phyloP scores from a whole-genome alignment of 2,797 vertebrate species.

The Acipenser ruthenus region DNA sequence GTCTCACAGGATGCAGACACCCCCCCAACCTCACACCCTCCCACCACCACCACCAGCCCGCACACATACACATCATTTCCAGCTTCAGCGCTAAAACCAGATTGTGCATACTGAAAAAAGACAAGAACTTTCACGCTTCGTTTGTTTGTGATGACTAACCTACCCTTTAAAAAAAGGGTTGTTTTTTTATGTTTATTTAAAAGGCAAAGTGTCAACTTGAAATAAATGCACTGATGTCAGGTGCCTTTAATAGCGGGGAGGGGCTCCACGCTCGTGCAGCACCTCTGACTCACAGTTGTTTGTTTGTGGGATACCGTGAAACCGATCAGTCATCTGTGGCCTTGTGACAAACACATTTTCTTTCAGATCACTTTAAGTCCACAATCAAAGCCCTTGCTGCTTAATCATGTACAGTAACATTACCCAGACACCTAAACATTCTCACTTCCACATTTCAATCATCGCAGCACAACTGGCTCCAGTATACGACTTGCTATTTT shows the following conservation, averaged over 20 bases:
- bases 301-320: too few relatives aligned
- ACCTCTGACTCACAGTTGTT: too few relatives aligned
- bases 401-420: background rate
- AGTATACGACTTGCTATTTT: too few relatives aligned
- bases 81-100: slow-evolving; percentile 50
- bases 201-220: background rate
- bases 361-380: background rate
- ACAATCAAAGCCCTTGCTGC: background rate
- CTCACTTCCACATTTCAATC: too few relatives aligned
- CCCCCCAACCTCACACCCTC: slow-evolving; percentile 28
- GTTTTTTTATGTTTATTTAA: background rate
- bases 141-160: slow-evolving; percentile 40
- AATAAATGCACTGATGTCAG: too few relatives aligned
- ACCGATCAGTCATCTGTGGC: too few relatives aligned
- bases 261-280: too few relatives aligned
- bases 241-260: too few relatives aligned
- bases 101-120: slow-evolving; percentile 28
- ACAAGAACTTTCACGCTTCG: slow-evolving; percentile 38
- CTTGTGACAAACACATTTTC: too few relatives aligned
- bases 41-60: slow-evolving; percentile 15
- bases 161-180: slow-evolving; percentile 9
- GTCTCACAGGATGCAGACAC: slow-evolving; percentile 72
- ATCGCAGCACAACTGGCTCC: too few relatives aligned
- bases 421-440: too few relatives aligned
- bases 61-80: slow-evolving; percentile 41